These are phyloP conservation scores for Brachyhypopomus occidentalis DNA, from an alignment of 2,113 vertebrate species.

Conservation along the genomic window DNA sequence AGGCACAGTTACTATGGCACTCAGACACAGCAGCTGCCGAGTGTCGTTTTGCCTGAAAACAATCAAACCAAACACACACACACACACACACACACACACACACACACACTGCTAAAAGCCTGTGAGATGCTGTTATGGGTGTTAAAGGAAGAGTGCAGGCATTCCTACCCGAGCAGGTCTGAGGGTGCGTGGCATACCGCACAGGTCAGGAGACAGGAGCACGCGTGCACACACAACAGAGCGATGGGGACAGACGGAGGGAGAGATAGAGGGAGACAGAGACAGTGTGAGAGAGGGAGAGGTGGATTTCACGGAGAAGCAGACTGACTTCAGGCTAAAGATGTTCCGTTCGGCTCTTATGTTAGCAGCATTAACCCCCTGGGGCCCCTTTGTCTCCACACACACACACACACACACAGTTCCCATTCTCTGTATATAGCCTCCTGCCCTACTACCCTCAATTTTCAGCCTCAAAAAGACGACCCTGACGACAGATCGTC, in stretches of 20 bases:
- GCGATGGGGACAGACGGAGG: no score
- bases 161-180: not conserved
- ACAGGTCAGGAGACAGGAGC: conserved; percentile 43
- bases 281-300: conserved; percentile 23
- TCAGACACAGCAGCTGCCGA: not conserved
- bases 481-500: conserved; percentile 5
- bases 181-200: conserved; percentile 38
- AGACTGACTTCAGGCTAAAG: conserved; percentile 58
- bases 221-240: conserved; percentile 7
- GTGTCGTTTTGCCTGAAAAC: conserved; percentile 24
- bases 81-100: no score
- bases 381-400: conserved; percentile 10
- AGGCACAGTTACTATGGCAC: conserved; percentile 20
- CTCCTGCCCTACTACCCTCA: conserved; percentile 69
- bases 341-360: conserved; percentile 49
- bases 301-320: conserved; percentile 46
- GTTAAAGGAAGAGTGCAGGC: not conserved
- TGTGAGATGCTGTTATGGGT: not conserved
- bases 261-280: not conserved
- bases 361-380: conserved; percentile 46
- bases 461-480: conserved; percentile 57
- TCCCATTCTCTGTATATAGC: conserved; percentile 39
- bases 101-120: not conserved
- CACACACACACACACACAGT: conserved; percentile 28
- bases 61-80: conserved; percentile 3